Evolutionary conservation across 2,888 invertebrate species (phyloP).

Genomic region (Hydropsyche betteni): DNA sequence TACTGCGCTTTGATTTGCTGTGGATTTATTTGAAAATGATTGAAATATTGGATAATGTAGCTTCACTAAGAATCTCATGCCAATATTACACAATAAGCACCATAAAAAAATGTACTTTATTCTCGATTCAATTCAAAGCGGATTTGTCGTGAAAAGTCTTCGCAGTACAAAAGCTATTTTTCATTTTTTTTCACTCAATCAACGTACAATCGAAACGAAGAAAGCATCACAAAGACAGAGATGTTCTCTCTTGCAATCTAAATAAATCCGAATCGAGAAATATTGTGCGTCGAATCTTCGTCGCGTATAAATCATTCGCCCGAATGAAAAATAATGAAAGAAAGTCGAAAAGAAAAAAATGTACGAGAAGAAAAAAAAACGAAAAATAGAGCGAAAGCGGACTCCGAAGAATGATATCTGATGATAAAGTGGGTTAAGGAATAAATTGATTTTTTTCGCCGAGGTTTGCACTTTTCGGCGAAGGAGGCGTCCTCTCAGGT

Average conservation of each 20-base stretch:
- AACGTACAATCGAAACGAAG: not conserved
- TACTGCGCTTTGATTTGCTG: too few species aligned
- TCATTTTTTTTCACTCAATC: constrained; percentile 20
- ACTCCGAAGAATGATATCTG: constrained; percentile 47
- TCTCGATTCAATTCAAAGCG: too few species aligned
- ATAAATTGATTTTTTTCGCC: constrained; percentile 51
- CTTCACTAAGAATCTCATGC: too few species aligned
- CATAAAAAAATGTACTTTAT: too few species aligned
- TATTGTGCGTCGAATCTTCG: constrained; percentile 25
- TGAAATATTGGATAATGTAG: too few species aligned
- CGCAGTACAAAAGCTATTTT: constrained; percentile 15
- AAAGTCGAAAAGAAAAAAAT: too few species aligned
- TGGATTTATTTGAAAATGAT: too few species aligned
- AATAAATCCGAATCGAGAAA: constrained; percentile 5
- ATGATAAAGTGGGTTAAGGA: constrained; percentile 51
- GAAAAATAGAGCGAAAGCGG: constrained; percentile 20
- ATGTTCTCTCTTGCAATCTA: constrained; percentile 7
- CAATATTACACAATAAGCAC: too few species aligned
- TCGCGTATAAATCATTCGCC: constrained; percentile 45
- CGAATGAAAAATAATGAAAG: constrained; percentile 37
- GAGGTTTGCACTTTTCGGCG: constrained; percentile 49
- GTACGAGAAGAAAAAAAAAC: constrained; percentile 13
- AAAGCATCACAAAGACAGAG: not conserved
- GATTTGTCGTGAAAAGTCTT: too few species aligned
- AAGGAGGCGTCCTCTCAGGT: constrained; percentile 38